phyloP scores from a whole-genome alignment of 2,888 invertebrate genomes.

The Andrena chrysosceles region DNA sequence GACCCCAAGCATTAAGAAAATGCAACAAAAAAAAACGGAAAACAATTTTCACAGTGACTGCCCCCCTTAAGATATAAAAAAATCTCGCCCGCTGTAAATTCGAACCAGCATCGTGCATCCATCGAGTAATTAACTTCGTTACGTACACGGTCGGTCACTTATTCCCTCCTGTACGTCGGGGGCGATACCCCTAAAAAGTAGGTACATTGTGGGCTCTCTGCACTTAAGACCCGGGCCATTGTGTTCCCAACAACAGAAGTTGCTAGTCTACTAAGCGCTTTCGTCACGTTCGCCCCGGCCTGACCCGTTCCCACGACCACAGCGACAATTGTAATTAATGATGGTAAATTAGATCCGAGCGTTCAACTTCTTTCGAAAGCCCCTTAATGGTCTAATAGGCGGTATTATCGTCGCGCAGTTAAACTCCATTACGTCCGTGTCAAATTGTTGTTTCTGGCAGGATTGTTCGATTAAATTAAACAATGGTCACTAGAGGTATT shows the following conservation, averaged over 20 bases:
- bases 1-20: too few relatives aligned
- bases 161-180: constrained; percentile 30
- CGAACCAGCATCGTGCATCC: constrained; percentile 1
- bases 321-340: constrained; percentile 70
- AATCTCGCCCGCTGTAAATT: neutral
- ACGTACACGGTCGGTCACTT: constrained; percentile 33
- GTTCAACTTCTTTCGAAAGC: constrained; percentile 57
- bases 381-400: constrained; percentile 35
- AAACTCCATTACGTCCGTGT: constrained; percentile 36
- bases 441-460: constrained; percentile 4
- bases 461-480: constrained; percentile 15
- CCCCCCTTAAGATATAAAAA: neutral
- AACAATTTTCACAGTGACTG: too few relatives aligned
- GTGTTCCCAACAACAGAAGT: constrained; percentile 53
- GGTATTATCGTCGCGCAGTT: constrained; percentile 40
- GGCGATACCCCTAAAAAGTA: constrained; percentile 33
- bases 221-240: constrained; percentile 50
- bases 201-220: constrained; percentile 27
- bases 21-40: too few relatives aligned
- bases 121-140: constrained; percentile 49
- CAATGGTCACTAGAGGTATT: neutral
- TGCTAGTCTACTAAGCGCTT: constrained; percentile 55
- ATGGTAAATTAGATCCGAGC: constrained; percentile 64
- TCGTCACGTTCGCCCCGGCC: constrained; percentile 48
- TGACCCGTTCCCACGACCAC: constrained; percentile 66